Evolutionary conservation across 2,113 vertebrate genomes (phyloP), one percentile per base, ranked within the genome.

Genomic region (Psilopsiagon aymara): DNA sequence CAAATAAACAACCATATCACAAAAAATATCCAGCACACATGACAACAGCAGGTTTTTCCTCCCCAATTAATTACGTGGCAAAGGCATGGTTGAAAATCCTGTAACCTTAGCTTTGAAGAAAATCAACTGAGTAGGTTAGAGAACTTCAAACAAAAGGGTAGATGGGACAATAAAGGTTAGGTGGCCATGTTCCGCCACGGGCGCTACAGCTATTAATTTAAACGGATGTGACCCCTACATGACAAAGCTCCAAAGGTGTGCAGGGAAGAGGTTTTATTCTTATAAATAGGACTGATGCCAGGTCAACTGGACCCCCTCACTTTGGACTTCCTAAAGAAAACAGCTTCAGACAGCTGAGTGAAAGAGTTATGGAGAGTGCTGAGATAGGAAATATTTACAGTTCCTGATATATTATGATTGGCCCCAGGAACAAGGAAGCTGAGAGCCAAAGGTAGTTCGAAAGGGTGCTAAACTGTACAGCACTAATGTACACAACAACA

Each of bases 281-380:
- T 98, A 98, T 98, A 98, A 98, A 98, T 97, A 97, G 98, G 98
- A 98, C 98, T 96, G 97, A 97, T 98, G 98, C 98, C 98, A 99
- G 98, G 98, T 98, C 98, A 98, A 96, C 96, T 96, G 97, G 97
- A 96, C 98, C 98, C 98, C 98, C 98, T 98, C 92, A 96, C 97
- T 98, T 96, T 95, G 96, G 95, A 98, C 98, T 99, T 99, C 99
- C 99, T 99, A 98, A 99, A 98, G 99, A 99, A 99, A 99, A 99
- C 98, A 99, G 95, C 94, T 96, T 91, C 88, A 39, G 97, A 97
- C 97, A 86, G 97, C 98, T 96, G 94, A 98, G 98, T 96, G 94
- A 96, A 97, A 97, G 97, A 98, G 97, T 96, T 96, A 82, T 92
- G 91, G 97, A 94, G 97, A 98, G 98, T 71, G 97, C 97, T 92